Percentiles rank a stretch among this genome's conserved stretches.
These are phyloP conservation scores for Synergus japonicus DNA, from an alignment of 2,888 invertebrate species.

Conservation along the genomic window DNA sequence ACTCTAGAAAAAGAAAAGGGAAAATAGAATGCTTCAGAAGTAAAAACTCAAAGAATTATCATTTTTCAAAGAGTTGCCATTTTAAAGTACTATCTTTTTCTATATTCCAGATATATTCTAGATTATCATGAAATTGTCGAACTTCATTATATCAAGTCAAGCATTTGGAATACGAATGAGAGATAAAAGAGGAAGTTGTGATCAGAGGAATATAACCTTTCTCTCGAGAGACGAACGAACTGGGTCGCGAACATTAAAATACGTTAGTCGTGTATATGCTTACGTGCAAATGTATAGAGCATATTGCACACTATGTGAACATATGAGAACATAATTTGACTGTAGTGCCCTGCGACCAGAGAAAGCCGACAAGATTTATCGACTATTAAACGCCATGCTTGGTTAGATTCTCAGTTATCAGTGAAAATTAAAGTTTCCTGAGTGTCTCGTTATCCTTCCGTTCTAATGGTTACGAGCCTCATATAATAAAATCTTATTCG, in stretches of 20 bases:
- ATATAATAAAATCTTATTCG: conserved; percentile 20
- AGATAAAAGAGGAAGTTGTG: conserved; percentile 10
- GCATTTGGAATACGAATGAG: conserved; percentile 1
- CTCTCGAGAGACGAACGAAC: conserved; percentile 55
- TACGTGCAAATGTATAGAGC: conserved; percentile 14
- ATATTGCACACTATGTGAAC: conserved; percentile 9
- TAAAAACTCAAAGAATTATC: too few relatives aligned
- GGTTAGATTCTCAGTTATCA: conserved; percentile 39
- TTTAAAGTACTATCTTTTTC: neutral
- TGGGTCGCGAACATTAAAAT: conserved; percentile 58
- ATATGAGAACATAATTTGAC: conserved; percentile 55
- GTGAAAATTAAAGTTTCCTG: conserved; percentile 30
- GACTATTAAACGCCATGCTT: conserved; percentile 44
- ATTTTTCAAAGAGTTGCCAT: neutral
- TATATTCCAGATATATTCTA: neutral
- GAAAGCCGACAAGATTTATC: conserved; percentile 41
- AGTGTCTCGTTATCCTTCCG: conserved; percentile 23
- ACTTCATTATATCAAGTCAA: neutral
- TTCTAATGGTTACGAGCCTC: conserved; percentile 29
- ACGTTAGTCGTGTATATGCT: conserved; percentile 46
- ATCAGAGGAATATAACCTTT: conserved; percentile 45
- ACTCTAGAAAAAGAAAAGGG: neutral
- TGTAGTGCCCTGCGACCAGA: conserved; percentile 22
- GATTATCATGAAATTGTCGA: neutral
- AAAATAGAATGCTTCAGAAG: neutral